Percentiles rank a stretch among this genome's conserved stretches.
Evolutionary conservation across 2,797 vertebrate genomes (phyloP).

Genomic region (Austrolebias charrua): DNA sequence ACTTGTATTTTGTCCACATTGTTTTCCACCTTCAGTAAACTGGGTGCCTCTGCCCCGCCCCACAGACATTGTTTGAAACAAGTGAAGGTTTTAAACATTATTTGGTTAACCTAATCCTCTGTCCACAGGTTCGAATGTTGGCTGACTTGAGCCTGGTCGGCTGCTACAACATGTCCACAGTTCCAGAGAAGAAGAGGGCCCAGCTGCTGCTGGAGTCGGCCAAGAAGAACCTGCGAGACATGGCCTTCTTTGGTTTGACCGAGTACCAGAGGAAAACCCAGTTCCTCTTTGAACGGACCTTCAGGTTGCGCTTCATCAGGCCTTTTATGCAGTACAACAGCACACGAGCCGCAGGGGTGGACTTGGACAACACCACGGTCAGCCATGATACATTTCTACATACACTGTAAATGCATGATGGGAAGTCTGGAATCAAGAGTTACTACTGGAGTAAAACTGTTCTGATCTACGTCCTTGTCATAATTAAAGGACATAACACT

Average conservation of each 20-base stretch:
- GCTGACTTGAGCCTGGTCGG: conserved; percentile 96
- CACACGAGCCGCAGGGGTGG: conserved; percentile 93
- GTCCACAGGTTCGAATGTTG: conserved; percentile 89
- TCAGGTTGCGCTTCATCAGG: conserved; percentile 94
- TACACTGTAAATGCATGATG: no score
- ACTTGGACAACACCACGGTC: conserved; percentile 89
- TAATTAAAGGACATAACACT: no score
- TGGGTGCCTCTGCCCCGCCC: no score
- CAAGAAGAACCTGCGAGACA: conserved; percentile 97
- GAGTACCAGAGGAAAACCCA: conserved; percentile 99
- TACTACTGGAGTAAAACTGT: no score
- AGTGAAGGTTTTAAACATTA: background rate
- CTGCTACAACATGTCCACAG: conserved; percentile 99
- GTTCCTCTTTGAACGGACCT: conserved; percentile 98
- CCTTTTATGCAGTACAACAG: conserved; percentile 99
- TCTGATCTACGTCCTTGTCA: no score
- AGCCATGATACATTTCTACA: conserved; percentile 16
- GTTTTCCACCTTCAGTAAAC: no score
- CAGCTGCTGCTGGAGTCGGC: conserved; percentile 95
- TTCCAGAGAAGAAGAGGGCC: conserved; percentile 92
- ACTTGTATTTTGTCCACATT: no score
- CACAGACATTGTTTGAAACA: no score
- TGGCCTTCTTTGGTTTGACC: conserved; percentile 98
- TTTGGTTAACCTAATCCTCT: background rate
- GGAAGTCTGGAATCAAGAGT: background rate